Evolutionary conservation across 1,140 invertebrate genomes (phyloP).

Genomic region (Asobara japonica): DNA sequence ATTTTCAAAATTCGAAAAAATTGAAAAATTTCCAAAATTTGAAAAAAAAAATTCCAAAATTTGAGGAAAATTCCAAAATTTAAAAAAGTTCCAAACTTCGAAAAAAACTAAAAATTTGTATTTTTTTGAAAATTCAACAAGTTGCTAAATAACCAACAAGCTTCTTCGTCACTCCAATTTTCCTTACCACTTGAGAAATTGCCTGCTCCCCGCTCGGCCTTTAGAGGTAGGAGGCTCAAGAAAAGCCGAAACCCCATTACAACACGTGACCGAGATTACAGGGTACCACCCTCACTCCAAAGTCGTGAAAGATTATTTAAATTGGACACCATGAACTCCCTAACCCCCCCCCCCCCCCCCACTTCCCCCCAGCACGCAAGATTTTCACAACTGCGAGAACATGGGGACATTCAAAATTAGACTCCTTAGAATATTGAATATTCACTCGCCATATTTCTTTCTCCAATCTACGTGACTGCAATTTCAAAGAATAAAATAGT

Average conservation of each 20-base stretch:
- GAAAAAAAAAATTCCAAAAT: no score
- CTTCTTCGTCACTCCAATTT: background rate
- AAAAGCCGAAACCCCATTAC: conserved; percentile 27
- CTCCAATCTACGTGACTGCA: conserved; percentile 27
- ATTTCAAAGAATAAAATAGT: conserved; percentile 50
- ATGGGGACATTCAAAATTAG: conserved; percentile 47
- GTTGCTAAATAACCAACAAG: background rate
- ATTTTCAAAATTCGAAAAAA: no score
- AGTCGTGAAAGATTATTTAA: conserved; percentile 61
- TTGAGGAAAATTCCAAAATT: no score
- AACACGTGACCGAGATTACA: conserved; percentile 64
- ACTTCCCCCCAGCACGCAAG: conserved; percentile 35
- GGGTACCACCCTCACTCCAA: conserved; percentile 52
- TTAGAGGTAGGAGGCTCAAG: background rate
- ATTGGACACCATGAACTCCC: conserved; percentile 45
- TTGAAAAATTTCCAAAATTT: no score
- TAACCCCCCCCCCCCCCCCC: no score
- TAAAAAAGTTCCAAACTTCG: no score
- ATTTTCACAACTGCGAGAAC: conserved; percentile 47
- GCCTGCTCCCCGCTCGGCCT: background rate
- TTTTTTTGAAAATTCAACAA: no score
- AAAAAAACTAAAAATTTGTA: no score
- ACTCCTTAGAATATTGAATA: background rate
- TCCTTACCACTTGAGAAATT: background rate
- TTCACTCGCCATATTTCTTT: background rate